phyloP scores from a whole-genome alignment of 1,140 invertebrate species.

The Brachionus angularis region DNA sequence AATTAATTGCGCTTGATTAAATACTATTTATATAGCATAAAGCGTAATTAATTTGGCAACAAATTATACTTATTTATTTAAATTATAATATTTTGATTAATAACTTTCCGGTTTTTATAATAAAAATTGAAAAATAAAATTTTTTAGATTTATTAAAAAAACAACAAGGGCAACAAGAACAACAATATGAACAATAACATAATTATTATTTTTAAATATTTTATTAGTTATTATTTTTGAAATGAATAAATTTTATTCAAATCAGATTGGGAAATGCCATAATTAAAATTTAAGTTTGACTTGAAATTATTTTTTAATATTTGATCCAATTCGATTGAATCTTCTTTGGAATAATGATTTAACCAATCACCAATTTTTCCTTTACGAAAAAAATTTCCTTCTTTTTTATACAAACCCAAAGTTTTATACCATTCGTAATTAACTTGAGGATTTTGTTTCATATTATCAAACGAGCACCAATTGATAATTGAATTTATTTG shows the following conservation, averaged over 20 bases:
- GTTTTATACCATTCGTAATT: constrained; percentile 61
- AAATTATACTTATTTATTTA: too few relatives aligned
- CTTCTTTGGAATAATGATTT: constrained; percentile 68
- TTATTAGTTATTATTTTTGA: too few relatives aligned
- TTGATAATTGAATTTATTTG: constrained; percentile 67
- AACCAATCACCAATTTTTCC: constrained; percentile 75
- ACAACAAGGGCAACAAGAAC: too few relatives aligned
- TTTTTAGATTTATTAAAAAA: too few relatives aligned
- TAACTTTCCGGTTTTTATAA: too few relatives aligned
- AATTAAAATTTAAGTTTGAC: constrained; percentile 33
- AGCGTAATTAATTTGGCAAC: too few relatives aligned
- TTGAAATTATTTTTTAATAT: constrained; percentile 67
- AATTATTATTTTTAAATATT: too few relatives aligned
- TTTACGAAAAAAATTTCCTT: constrained; percentile 58
- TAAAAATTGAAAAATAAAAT: too few relatives aligned
- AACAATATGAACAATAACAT: too few relatives aligned
- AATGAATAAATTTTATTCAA: constrained; percentile 10
- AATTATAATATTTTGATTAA: too few relatives aligned
- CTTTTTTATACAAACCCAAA: constrained; percentile 56
- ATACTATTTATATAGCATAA: too few relatives aligned
- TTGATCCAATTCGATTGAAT: constrained; percentile 67
- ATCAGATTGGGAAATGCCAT: constrained; percentile 31
- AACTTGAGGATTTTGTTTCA: constrained; percentile 66
- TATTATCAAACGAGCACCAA: constrained; percentile 73
- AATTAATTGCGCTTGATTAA: too few relatives aligned